Base-by-base conservation (phyloP, 2,888 invertebrate species). In the Drosophila bunnanda region DNA sequence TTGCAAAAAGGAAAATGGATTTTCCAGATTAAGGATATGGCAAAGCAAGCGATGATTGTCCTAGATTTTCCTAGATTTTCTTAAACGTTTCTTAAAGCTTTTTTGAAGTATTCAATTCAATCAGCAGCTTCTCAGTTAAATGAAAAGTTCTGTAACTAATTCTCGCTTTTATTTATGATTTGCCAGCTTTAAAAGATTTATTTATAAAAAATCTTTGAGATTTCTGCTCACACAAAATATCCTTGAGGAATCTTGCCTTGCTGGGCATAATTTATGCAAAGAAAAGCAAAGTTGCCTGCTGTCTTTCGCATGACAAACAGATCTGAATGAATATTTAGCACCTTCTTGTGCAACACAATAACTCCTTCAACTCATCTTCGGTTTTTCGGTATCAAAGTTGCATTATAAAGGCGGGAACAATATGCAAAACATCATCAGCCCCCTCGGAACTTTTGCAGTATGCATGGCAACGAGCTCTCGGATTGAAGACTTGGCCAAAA, bases 251-350 rank as follows among this genome's bases (percentile, higher is more conserved):
- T 52, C 50, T 52, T 20, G 32, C 15, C 22, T 34, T 22, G 15
- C 50, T 34, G 9, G 6, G 12, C 25, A 20, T 15, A 28, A 48
- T 44, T 60, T 48, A 60, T 61, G 38, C 39, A 64, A 20, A 20
- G 13, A 12, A 50, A 17, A 20, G 50, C 13, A n/a, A 46, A 58
- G 30, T 62, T 44, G 38, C 8, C 62, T 41, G 64, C 56, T 25
- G 20, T 32, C 53, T 12, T n/a, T 8, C 25, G 41, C 22, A 39
- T 52, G 43, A 34, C 52, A 62, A 64, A 53, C 25, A 64, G 7
- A 38, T 38, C 28, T 17, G 25, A 5, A 64, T 64, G 43, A 52
- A 66, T 66, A 44, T 64, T 64, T 52, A 64, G 22, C 54, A 39
- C 67, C 46, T 48, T 38, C 46, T 52, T 34, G 7, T 12, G 10